Conservation (phyloP, 2,113 vertebrate genomes). For the Chloropsis cyanopogon region DNA sequence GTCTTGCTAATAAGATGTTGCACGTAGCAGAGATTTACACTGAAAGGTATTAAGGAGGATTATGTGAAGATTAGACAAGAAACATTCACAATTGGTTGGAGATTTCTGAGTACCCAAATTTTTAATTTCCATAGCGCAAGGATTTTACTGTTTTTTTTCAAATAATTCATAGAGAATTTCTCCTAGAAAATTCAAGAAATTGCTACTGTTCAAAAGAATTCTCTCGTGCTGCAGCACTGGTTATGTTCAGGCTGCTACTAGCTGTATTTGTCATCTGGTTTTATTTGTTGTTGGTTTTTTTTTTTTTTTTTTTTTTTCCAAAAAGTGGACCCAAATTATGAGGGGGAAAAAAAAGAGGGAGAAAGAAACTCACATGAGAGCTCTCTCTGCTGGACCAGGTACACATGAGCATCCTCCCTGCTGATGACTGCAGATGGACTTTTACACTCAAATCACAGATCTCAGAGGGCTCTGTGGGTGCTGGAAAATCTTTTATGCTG, state of each 20-base stretch:
- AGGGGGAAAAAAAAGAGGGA: background rate
- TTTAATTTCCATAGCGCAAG: background rate
- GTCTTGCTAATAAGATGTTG: slow-evolving; percentile 47
- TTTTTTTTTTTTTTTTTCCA: no score
- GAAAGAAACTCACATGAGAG: background rate
- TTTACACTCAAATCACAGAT: background rate
- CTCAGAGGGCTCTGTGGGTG: background rate
- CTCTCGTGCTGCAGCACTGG: background rate
- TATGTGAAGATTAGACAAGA: slow-evolving; percentile 48
- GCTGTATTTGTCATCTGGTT: background rate
- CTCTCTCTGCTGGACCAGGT: background rate
- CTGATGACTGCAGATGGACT: background rate
- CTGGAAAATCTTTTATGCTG: background rate
- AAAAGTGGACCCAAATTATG: background rate
- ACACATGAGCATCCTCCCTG: background rate
- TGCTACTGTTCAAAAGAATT: background rate
- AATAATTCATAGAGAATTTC: background rate
- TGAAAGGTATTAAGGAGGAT: slow-evolving; percentile 59
- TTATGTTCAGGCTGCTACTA: background rate
- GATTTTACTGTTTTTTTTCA: background rate
- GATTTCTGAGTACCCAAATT: background rate
- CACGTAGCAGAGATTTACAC: slow-evolving; percentile 26
- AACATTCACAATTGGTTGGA: background rate
- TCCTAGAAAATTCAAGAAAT: background rate
- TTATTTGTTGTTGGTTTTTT: background rate